Conservation (phyloP, 2,888 invertebrate species). For the Platerodrilus igneus region DNA sequence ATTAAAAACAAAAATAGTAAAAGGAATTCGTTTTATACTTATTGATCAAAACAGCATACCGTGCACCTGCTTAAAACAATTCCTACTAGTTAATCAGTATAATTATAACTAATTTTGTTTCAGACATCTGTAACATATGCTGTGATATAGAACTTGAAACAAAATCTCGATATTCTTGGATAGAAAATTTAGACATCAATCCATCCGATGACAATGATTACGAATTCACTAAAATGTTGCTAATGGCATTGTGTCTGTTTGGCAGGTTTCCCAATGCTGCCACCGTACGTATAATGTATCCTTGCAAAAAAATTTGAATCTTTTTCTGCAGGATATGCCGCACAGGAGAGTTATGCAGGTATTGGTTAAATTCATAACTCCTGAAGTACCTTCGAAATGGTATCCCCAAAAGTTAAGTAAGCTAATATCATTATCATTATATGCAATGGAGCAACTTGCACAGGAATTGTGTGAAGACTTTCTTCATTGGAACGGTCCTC, state of each 20-base stretch:
- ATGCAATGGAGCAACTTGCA: conserved; percentile 33
- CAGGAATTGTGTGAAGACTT: conserved; percentile 37
- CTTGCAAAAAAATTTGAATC: conserved; percentile 4
- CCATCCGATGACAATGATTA: too few species aligned
- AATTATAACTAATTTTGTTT: too few species aligned
- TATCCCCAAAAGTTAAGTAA: conserved; percentile 33
- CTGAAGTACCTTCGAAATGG: conserved; percentile 25
- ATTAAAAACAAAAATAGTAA: too few species aligned
- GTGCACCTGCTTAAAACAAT: too few species aligned
- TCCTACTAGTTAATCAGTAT: too few species aligned
- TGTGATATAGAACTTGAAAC: too few species aligned
- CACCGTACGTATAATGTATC: background rate
- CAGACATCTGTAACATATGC: too few species aligned
- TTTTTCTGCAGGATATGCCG: conserved; percentile 11
- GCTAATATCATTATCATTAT: conserved; percentile 33
- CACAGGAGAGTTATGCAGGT: conserved; percentile 20
- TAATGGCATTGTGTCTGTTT: conserved; percentile 35
- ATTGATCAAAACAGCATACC: too few species aligned
- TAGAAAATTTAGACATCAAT: too few species aligned
- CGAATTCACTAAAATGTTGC: conserved; percentile 40
- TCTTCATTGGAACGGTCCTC: conserved; percentile 31
- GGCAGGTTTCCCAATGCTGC: conserved; percentile 16
- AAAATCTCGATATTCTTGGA: too few species aligned
- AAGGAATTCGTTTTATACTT: too few species aligned
- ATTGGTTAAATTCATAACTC: conserved; percentile 15